phyloP scores from a whole-genome alignment of 2,797 vertebrate genomes.

The Amniataba percoides region DNA sequence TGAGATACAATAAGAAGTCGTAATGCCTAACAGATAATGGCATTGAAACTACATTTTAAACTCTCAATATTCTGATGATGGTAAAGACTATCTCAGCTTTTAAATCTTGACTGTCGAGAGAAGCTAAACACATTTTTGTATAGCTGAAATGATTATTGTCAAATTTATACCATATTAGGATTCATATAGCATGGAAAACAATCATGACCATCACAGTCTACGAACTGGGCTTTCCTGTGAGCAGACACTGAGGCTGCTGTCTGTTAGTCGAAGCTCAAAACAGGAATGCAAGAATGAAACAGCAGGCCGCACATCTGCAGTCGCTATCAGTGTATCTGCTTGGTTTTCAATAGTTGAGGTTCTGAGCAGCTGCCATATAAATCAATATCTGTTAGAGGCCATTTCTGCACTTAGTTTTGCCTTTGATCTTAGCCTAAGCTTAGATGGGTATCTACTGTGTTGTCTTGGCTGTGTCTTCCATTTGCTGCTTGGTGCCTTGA shows the following conservation, averaged over 20 bases:
- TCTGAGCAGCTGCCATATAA: background rate
- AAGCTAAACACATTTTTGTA: background rate
- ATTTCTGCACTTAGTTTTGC: constrained; percentile 7
- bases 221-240: background rate
- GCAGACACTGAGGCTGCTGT: background rate
- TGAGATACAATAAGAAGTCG: background rate
- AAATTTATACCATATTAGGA: background rate
- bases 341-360: background rate
- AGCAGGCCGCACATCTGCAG: background rate
- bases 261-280: background rate
- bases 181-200: background rate
- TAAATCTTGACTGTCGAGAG: background rate
- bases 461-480: background rate
- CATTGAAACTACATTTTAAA: background rate
- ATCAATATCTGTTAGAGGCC: constrained; percentile 8
- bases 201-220: background rate
- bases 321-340: background rate
- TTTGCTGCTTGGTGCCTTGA: background rate
- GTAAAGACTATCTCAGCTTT: background rate
- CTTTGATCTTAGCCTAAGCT: constrained; percentile 13
- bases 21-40: background rate
- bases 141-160: background rate
- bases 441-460: background rate
- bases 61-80: background rate
- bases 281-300: background rate